These are phyloP conservation scores for Hippocampus comes DNA, from an alignment of 2,113 vertebrate genomes.

Conservation along the genomic window DNA sequence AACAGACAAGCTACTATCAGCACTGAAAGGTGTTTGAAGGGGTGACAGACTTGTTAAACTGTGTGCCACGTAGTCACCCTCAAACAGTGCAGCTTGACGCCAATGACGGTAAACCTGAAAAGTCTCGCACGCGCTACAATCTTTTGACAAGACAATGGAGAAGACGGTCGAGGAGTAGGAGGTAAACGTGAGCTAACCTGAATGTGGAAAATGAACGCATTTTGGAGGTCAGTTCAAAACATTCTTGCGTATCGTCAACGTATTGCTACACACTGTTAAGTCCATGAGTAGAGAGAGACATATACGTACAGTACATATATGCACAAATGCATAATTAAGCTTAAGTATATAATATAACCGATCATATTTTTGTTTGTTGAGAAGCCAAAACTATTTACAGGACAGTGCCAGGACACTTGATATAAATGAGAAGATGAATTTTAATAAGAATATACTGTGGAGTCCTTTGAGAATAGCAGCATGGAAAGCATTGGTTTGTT, in stretches of 20 bases:
- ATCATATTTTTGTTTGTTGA: constrained; percentile 27
- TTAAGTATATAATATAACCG: constrained; percentile 38
- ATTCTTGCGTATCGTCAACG: constrained; percentile 73
- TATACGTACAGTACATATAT: constrained; percentile 37
- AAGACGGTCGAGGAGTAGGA: constrained; percentile 46
- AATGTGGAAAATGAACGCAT: constrained; percentile 37
- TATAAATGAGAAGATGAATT: constrained; percentile 17
- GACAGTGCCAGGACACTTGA: constrained; percentile 38
- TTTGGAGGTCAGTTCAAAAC: constrained; percentile 62
- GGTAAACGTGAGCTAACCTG: constrained; percentile 67
- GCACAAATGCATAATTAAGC: constrained; percentile 72
- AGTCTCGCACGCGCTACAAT: constrained; percentile 47
- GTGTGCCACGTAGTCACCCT: constrained; percentile 45
- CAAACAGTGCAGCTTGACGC: constrained; percentile 62
- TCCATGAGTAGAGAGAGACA: constrained; percentile 60
- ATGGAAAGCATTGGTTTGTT: constrained; percentile 36
- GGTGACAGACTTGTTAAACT: constrained; percentile 44
- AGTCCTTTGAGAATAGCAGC: constrained; percentile 42
- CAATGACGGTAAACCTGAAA: constrained; percentile 60
- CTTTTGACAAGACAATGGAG: constrained; percentile 35
- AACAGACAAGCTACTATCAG: background rate
- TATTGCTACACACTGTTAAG: constrained; percentile 75
- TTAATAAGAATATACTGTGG: background rate
- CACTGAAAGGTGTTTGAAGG: constrained; percentile 41
- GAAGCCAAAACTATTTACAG: constrained; percentile 47